Conservation (phyloP, 2,113 vertebrate genomes). For the Callionymus lyra region DNA sequence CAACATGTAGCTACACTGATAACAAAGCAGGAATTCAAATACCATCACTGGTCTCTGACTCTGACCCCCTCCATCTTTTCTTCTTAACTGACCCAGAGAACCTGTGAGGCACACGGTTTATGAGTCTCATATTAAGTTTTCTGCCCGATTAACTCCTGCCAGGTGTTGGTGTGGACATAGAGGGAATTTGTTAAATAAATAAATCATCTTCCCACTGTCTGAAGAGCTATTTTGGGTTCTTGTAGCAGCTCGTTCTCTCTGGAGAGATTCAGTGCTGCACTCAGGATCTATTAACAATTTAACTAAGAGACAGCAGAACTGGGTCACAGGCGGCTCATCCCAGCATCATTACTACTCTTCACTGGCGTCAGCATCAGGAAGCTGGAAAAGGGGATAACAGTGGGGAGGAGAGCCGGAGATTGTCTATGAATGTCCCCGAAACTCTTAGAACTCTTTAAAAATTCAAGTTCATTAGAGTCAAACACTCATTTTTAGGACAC, state of each 20-base stretch:
- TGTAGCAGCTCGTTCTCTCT: constrained; percentile 42
- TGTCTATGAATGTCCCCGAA: too few species aligned
- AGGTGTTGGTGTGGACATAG: constrained; percentile 2
- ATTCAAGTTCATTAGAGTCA: too few species aligned
- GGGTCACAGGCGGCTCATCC: constrained; percentile 53
- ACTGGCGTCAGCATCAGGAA: constrained; percentile 17
- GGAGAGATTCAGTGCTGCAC: constrained; percentile 50
- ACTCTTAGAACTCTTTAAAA: too few species aligned
- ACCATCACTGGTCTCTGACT: too few species aligned
- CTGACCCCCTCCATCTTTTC: too few species aligned
- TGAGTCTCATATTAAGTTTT: too few species aligned
- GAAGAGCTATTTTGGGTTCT: constrained; percentile 53
- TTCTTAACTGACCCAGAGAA: too few species aligned
- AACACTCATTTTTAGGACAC: too few species aligned
- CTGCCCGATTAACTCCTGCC: too few species aligned
- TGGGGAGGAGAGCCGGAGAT: not conserved
- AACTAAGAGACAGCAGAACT: constrained; percentile 53
- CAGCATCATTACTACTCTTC: constrained; percentile 10
- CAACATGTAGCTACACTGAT: too few species aligned
- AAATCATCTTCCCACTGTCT: constrained; percentile 40
- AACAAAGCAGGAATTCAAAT: too few species aligned
- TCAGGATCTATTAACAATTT: constrained; percentile 68
- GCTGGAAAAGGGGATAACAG: constrained; percentile 14
- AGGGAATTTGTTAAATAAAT: constrained; percentile 43
- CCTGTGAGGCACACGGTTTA: too few species aligned